Percentiles rank a stretch among this genome's conserved stretches.
phyloP scores from a whole-genome alignment of 2,888 invertebrate species.

The Ophonus ardosiacus region DNA sequence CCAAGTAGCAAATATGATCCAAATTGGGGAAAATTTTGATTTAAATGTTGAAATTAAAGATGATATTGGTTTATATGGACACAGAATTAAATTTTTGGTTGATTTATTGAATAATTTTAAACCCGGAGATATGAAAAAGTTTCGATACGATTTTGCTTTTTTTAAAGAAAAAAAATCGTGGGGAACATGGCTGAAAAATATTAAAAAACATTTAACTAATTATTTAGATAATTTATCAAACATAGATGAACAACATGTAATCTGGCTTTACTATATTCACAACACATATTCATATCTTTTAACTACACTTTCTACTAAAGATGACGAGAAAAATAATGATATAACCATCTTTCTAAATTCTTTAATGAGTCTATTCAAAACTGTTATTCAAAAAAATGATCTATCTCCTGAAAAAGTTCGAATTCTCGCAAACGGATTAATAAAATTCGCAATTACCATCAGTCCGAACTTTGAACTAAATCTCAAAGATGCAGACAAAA shows the following conservation, averaged over 20 bases:
- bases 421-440: neutral
- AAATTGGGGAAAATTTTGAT: neutral
- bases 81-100: neutral
- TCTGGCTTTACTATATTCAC: slow-evolving; percentile 32
- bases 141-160: neutral
- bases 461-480: neutral
- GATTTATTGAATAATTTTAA: slow-evolving; percentile 6
- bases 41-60: neutral
- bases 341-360: neutral
- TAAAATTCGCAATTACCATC: slow-evolving; percentile 15
- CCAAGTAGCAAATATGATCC: neutral
- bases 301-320: neutral
- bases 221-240: slow-evolving; percentile 1
- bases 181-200: neutral
- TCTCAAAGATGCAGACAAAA: neutral
- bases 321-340: neutral
- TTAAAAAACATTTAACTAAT: neutral
- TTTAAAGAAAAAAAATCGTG: neutral
- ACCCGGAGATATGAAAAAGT: neutral
- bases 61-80: neutral
- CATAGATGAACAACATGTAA: neutral
- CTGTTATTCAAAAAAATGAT: neutral
- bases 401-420: slow-evolving; percentile 5
- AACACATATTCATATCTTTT: neutral
- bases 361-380: slow-evolving; percentile 5